Base-by-base conservation (phyloP, 2,113 vertebrate genomes). In the Motacilla alba region DNA sequence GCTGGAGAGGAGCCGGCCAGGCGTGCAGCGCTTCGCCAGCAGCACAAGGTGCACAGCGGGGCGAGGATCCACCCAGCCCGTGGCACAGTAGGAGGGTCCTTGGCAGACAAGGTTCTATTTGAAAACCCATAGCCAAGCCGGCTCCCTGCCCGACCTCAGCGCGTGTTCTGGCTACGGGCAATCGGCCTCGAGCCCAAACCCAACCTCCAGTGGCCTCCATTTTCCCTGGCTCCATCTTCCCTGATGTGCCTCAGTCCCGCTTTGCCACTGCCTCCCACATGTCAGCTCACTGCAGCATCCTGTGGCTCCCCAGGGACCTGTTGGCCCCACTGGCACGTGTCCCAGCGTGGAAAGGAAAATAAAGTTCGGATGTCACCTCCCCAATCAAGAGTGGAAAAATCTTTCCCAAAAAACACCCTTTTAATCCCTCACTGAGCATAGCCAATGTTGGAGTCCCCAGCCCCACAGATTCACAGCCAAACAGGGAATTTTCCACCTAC, bases 401-500 rank as follows among this genome's bases (percentile, higher is more conserved):
- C 76, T 92, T 96, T 94, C 90, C 96, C 95, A 77, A 94, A 96
- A 96, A 97, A 89, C 92, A 97, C 4, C 1, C 17, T 81, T 94
- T 96, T 83, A 30, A 69, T 67, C 62, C 88, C 64, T 93, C 41
- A 18, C 35, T 0, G 1, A 83, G n/a, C 0, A 0, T 6, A 86
- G 49, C 44, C 3, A 0, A 16, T 11, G 0, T 24, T 56, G 76
- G 72, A 68, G 28, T 82, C 90, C 67, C n/a, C 35, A 27, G 21
- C 27, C 47, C 35, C 31, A 31, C 39, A 50, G 19, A 74, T 64
- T 64, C 62, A 64, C 0, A 10, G 64, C 73, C 90, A 95, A 89
- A 96, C 28, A 83, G 88, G 83, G 90, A 95, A 96, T 94, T 97
- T 97, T 97, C 96, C 96, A 96, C 18, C 73, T 49, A 82, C 56